Base-by-base conservation (phyloP, 2,113 vertebrate species). In the Polypterus senegalus region DNA sequence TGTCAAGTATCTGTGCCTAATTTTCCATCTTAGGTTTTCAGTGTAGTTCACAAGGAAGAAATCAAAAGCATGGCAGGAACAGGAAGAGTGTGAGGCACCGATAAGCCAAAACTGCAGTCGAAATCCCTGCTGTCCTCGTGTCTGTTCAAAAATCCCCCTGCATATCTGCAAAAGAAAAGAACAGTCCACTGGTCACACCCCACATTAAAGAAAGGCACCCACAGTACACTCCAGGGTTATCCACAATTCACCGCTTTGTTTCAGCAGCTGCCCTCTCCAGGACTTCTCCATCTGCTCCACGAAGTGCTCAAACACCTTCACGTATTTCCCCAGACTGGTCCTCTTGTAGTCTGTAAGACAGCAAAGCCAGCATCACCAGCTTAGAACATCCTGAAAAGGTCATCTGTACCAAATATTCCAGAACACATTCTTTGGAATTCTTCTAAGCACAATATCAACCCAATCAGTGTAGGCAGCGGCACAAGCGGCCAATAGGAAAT, bases 241-340 rank as follows among this genome's bases (percentile, higher is more conserved):
- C 47, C 5, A 8, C 46, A 5, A 27, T 89, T 61, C 63, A 97
- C 93, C 95, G 9, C 91, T 97, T 49, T 74, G 87, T 60, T 62
- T 82, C 9, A 91, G 81, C 76, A 84, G 83, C 69, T 94, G 83
- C 67, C 88, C 90, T 77, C 83, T 87, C 69, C 87, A 77, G 1
- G 81, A 77, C 0, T 49, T 78, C 61, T 92, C 87, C 81, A 97
- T 65, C 43, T 74, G 80, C 69, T 97, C 92, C 71, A 98, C 76
- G 5, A 98, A 97, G 54, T 74, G 78, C 74, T 97, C 95, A 0
- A 98, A 93, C 69, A 83, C 48, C 76, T 84, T 88, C 61, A 97
- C 77, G 0, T 91, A 96, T 8, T 90, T 89, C 0, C 76, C 92
- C 69, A 98, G 77, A 69, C 91, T 91, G 1, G 95, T 98, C 73